Evolutionary conservation across 2,797 vertebrate genomes (phyloP).

Genomic region (Phrynocephalus vlangalii): DNA sequence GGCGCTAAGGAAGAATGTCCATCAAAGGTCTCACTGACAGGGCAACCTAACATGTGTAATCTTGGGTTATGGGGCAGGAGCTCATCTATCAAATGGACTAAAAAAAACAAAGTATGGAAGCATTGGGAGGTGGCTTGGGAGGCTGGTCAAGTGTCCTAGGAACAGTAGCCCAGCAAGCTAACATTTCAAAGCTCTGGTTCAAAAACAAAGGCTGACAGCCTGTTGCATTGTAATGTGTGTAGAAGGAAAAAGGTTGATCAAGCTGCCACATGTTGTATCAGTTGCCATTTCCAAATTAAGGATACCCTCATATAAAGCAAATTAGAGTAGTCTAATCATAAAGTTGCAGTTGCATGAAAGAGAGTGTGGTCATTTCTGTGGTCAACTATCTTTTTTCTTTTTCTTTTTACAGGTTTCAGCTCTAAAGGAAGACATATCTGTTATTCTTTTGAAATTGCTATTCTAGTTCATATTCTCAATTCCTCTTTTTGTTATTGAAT

Average conservation of each 20-base stretch:
- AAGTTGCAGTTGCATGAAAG: no score
- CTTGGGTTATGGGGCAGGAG: background rate
- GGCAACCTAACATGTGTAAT: background rate
- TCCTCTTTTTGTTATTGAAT: slow-evolving; percentile 34
- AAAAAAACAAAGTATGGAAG: background rate
- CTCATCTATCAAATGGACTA: background rate
- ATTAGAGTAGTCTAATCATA: no score
- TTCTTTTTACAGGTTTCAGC: slow-evolving; percentile 71
- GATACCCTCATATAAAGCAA: no score
- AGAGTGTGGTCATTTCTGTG: background rate
- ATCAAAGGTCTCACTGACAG: background rate
- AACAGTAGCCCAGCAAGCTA: no score
- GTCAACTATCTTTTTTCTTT: background rate
- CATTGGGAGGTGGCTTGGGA: no score
- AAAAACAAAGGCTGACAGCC: no score
- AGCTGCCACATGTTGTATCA: no score
- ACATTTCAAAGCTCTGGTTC: no score
- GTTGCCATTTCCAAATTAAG: no score
- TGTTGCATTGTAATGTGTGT: no score
- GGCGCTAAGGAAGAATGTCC: background rate
- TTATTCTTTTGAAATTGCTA: slow-evolving; percentile 34
- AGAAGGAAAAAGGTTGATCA: no score
- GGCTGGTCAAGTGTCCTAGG: no score
- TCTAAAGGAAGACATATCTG: slow-evolving; percentile 61
- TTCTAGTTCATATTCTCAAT: slow-evolving; percentile 52